A percentile compares a stretch with the other conserved stretches of the same genome.
Conservation (phyloP, 64 coral and sea anemone species). For the Porites lutea region DNA sequence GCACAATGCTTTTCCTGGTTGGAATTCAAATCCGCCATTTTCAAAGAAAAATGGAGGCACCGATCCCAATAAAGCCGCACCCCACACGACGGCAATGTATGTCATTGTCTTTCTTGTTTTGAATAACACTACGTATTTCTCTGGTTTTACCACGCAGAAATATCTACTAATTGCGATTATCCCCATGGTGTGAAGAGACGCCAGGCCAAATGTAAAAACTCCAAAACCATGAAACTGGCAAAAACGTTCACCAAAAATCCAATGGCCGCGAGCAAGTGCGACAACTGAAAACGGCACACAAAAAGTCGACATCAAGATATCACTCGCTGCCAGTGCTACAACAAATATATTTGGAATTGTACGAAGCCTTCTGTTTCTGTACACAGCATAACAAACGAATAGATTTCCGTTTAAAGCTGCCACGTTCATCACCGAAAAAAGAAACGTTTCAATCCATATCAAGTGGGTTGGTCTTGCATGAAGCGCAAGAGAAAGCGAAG, state of each 20-base stretch:
- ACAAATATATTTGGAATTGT: constrained; percentile 52
- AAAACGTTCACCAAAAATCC: constrained; percentile 53
- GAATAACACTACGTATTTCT: constrained; percentile 39
- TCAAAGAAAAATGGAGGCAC: constrained; percentile 56
- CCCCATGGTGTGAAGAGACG: constrained; percentile 62
- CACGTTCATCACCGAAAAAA: not conserved
- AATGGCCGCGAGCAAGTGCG: constrained; percentile 34
- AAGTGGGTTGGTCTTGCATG: not conserved
- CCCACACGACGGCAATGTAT: constrained; percentile 58
- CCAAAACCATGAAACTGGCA: constrained; percentile 64
- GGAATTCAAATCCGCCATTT: constrained; percentile 56
- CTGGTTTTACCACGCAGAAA: constrained; percentile 70
- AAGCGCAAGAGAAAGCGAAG: not conserved
- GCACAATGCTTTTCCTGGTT: constrained; percentile 80
- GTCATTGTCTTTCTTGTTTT: constrained; percentile 33
- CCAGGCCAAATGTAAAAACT: constrained; percentile 60
- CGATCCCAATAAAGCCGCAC: constrained; percentile 16
- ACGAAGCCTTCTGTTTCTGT: constrained; percentile 18
- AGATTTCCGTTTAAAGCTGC: constrained; percentile 28
- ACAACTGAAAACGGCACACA: constrained; percentile 67
- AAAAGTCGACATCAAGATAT: constrained; percentile 40
- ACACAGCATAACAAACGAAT: constrained; percentile 41
- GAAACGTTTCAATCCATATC: not conserved
- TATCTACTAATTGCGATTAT: constrained; percentile 69
- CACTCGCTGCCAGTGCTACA: constrained; percentile 34